These are phyloP conservation scores for Lates japonicus DNA, from an alignment of 2,797 vertebrate genomes.

Conservation along the genomic window DNA sequence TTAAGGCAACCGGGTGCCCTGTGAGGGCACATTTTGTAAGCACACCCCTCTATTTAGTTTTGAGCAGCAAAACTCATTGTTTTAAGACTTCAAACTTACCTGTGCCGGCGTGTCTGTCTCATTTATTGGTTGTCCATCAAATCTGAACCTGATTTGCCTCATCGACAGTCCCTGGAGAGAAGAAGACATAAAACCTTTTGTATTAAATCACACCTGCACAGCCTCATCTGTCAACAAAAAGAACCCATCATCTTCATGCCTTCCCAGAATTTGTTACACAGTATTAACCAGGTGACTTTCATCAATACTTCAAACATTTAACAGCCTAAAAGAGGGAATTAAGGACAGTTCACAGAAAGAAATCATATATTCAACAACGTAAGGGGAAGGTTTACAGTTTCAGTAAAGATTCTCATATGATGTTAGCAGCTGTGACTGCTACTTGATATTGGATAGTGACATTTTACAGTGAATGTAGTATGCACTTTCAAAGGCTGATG, in stretches of 20 bases:
- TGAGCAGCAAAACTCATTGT: not conserved
- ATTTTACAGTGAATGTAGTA: not conserved
- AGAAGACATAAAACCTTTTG: conserved; percentile 18
- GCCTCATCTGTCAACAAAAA: not conserved
- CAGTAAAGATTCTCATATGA: not conserved
- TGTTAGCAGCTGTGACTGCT: not conserved
- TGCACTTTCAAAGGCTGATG: not conserved
- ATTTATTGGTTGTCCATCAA: conserved; percentile 99
- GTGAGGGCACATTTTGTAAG: not conserved
- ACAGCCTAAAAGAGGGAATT: not conserved
- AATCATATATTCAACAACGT: not conserved
- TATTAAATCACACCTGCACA: not conserved
- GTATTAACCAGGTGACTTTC: not conserved
- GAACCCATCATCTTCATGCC: not conserved
- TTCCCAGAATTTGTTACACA: not conserved
- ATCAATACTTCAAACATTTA: not conserved
- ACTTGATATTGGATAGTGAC: not conserved
- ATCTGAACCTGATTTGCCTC: conserved; percentile 99
- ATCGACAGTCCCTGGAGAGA: conserved; percentile 93
- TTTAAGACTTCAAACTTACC: conserved; percentile 78
- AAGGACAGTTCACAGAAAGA: not conserved
- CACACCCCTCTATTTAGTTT: not conserved
- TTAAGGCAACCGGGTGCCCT: not conserved
- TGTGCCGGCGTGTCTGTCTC: conserved; percentile 99
- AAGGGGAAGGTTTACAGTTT: not conserved